Percentiles rank a stretch among this genome's conserved stretches.
Evolutionary conservation across 2,888 invertebrate species (phyloP).

Genomic region (Plusia festucae): DNA sequence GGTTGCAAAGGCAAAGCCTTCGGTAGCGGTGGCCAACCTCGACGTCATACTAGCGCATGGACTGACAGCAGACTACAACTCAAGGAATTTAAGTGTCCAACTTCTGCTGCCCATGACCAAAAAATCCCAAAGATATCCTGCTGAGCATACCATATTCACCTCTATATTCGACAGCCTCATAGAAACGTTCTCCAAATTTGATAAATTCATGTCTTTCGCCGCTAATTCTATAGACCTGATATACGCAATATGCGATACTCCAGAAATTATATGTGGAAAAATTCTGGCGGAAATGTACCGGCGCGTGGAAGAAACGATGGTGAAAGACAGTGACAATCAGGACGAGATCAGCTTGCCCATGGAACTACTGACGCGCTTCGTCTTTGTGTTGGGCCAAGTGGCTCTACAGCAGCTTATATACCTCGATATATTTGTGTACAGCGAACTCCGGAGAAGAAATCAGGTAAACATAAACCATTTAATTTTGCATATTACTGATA

Average conservation of each 20-base stretch:
- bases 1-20: slow-evolving; percentile 90
- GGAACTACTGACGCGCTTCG: slow-evolving; percentile 86
- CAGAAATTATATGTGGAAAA: slow-evolving; percentile 86
- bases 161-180: slow-evolving; percentile 79
- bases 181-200: slow-evolving; percentile 83
- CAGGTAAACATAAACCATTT: slow-evolving; percentile 69
- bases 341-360: slow-evolving; percentile 76
- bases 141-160: slow-evolving; percentile 77
- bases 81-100: slow-evolving; percentile 77
- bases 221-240: slow-evolving; percentile 87
- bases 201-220: slow-evolving; percentile 87
- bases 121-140: slow-evolving; percentile 79
- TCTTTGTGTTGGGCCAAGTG: slow-evolving; percentile 92
- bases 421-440: slow-evolving; percentile 95
- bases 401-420: slow-evolving; percentile 94
- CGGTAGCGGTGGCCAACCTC: slow-evolving; percentile 91
- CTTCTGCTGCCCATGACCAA: slow-evolving; percentile 76
- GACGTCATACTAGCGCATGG: slow-evolving; percentile 93
- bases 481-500: too few species aligned
- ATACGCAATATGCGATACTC: slow-evolving; percentile 89
- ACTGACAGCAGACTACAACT: slow-evolving; percentile 87
- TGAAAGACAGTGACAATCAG: slow-evolving; percentile 72
- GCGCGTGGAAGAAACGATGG: slow-evolving; percentile 79
- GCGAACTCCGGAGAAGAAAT: slow-evolving; percentile 91
- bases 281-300: slow-evolving; percentile 84